A percentile compares a stretch with the other conserved stretches of the same genome.
These are phyloP conservation scores for Pachycephus smyrnensis DNA, from an alignment of 2,888 invertebrate species.

Conservation along the genomic window DNA sequence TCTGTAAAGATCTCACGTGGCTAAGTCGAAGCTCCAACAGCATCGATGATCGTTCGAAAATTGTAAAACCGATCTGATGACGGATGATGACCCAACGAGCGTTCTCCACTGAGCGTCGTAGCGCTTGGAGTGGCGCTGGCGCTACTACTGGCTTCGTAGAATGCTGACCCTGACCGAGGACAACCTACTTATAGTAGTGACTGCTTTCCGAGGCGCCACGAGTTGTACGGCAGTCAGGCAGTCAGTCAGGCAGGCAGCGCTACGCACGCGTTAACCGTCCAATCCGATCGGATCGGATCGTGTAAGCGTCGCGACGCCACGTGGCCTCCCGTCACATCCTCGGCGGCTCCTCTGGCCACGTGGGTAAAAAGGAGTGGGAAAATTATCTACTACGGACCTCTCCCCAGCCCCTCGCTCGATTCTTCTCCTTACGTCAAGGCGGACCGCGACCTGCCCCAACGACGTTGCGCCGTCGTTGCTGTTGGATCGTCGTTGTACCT, in stretches of 20 bases:
- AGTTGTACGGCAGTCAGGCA: neutral
- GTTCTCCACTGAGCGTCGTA: neutral
- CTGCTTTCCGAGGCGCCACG: neutral
- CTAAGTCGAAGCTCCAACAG: neutral
- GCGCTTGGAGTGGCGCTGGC: neutral
- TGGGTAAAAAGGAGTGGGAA: constrained; percentile 7
- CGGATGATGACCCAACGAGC: neutral
- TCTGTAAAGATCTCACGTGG: neutral
- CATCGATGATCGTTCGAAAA: neutral
- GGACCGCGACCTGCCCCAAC: constrained; percentile 6
- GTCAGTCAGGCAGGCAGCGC: neutral
- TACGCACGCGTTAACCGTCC: neutral
- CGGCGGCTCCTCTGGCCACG: neutral
- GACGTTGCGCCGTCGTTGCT: neutral
- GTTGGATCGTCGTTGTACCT: neutral
- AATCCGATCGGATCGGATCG: neutral
- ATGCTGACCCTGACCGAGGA: constrained; percentile 49
- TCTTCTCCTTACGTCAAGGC: constrained; percentile 5
- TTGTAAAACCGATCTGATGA: neutral
- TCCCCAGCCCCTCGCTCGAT: neutral
- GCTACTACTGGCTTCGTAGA: constrained; percentile 29
- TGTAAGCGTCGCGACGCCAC: neutral
- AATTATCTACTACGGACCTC: neutral
- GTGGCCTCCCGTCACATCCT: neutral
- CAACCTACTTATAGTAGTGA: constrained; percentile 43